Base-by-base conservation (phyloP, 2,888 invertebrate species). In the Diaprepes abbreviatus region DNA sequence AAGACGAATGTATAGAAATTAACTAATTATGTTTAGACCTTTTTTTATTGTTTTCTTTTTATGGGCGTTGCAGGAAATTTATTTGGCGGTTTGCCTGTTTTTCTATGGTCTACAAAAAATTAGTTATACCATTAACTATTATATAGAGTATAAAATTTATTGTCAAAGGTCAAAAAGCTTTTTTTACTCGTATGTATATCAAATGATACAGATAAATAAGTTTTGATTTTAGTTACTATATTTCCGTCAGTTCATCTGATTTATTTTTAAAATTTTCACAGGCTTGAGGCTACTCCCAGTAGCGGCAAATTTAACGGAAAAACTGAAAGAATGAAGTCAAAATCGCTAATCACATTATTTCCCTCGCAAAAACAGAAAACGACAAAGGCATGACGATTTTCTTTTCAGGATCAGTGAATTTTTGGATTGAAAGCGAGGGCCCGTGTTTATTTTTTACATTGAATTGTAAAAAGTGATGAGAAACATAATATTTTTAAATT, bases 321-420 rank as follows among this genome's bases (percentile, higher is more conserved):
- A 52, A 69, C 55, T 58, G 58, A 57, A 69, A 58, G 58, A 69
- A 69, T 57, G 63, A 69, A 38, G 68, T 57, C 58, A 69, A 68
- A 57, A 69, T 63, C 62, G 64, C 69, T 70, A 70, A 70, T 65
- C 69, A 70, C 45, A 65, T 70, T 70, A 70, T 63, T 70, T 40
- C 69, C 69, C 52, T 64, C 50, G 59, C 59, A 64, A 69, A 69
- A 69, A 69, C 64, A 64, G 54, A 69, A 24, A 65, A 65, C 67
- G 68, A 63, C 62, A 63, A 68, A 55, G 54, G 35, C 58, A 52
- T 62, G 63, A 68, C 64, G 59, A 64, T 69, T 69, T 50, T 59
- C 54, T 33, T 38, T 64, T 69, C 59, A 38, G 54, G 59, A 67
- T 67, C 62, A 59, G 38, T 43, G 65, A 70, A 43, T 70, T 64